Conservation (phyloP, 2,797 vertebrate species). For the Lepidocolaptes lacrymiger region DNA sequence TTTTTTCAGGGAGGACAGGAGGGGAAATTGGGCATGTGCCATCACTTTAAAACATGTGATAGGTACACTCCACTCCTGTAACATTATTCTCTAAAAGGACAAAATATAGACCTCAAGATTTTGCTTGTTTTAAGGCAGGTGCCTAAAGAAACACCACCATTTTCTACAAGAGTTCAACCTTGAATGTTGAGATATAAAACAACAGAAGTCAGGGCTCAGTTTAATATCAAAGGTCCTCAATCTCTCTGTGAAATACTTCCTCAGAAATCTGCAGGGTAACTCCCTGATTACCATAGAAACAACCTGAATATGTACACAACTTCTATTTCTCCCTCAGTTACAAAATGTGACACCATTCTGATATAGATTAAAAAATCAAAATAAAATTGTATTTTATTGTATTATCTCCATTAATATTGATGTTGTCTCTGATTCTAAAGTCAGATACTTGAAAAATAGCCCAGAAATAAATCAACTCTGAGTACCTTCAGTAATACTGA, state of each 20-base stretch:
- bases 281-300: neutral
- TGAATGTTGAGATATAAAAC: neutral
- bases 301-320: neutral
- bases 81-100: neutral
- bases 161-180: neutral
- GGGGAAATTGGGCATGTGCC: neutral
- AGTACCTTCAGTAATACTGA: too few relatives aligned
- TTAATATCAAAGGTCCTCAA: neutral
- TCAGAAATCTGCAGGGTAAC: neutral
- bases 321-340: neutral
- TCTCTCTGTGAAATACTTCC: neutral
- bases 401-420: neutral
- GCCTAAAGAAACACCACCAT: accelerated
- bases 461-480: neutral
- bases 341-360: neutral
- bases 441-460: neutral
- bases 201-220: neutral
- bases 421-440: neutral
- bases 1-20: neutral
- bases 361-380: neutral
- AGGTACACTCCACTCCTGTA: neutral
- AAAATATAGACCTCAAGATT: neutral
- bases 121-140: neutral
- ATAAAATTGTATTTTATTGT: neutral
- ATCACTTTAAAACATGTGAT: neutral